These are phyloP conservation scores for Pyrochroa serraticornis DNA, from an alignment of 2,888 invertebrate species.

Conservation along the genomic window DNA sequence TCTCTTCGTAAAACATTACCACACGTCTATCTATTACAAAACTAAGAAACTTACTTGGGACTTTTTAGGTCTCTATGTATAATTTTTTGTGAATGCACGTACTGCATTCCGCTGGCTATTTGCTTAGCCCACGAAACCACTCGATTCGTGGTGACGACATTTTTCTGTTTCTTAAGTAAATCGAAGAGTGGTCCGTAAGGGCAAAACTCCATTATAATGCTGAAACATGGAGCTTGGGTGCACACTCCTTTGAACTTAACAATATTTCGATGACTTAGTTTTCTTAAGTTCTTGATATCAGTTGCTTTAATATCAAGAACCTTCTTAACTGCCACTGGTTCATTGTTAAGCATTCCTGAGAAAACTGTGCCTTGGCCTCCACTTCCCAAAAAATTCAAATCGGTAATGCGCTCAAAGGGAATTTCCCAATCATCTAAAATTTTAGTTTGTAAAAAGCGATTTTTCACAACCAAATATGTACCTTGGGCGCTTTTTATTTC, in stretches of 20 bases:
- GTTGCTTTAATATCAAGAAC: slow-evolving; percentile 91
- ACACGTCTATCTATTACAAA: too few species aligned
- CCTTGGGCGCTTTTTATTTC: slow-evolving; percentile 66
- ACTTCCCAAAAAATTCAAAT: slow-evolving; percentile 89
- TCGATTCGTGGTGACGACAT: slow-evolving; percentile 82
- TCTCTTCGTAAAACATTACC: too few species aligned
- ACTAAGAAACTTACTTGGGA: slow-evolving; percentile 82
- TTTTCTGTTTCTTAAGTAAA: slow-evolving; percentile 81
- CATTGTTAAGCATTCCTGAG: slow-evolving; percentile 80
- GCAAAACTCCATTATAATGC: slow-evolving; percentile 98
- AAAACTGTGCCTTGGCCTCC: slow-evolving; percentile 97
- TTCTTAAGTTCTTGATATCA: slow-evolving; percentile 88
- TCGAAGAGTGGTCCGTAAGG: slow-evolving; percentile 94
- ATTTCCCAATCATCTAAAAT: slow-evolving; percentile 90
- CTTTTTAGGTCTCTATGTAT: slow-evolving; percentile 99
- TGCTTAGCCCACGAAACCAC: slow-evolving; percentile 94
- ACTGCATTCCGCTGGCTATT: slow-evolving; percentile 95
- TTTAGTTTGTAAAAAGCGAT: slow-evolving; percentile 1
- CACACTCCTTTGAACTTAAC: slow-evolving; percentile 93
- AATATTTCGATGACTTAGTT: slow-evolving; percentile 87
- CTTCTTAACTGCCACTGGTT: slow-evolving; percentile 95
- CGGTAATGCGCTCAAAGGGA: slow-evolving; percentile 87
- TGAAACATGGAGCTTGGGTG: slow-evolving; percentile 86
- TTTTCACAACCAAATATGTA: neutral
- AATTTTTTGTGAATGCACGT: slow-evolving; percentile 94